phyloP scores from a whole-genome alignment of 92 coral and sea anemone species.

The Pocillopora grandis region DNA sequence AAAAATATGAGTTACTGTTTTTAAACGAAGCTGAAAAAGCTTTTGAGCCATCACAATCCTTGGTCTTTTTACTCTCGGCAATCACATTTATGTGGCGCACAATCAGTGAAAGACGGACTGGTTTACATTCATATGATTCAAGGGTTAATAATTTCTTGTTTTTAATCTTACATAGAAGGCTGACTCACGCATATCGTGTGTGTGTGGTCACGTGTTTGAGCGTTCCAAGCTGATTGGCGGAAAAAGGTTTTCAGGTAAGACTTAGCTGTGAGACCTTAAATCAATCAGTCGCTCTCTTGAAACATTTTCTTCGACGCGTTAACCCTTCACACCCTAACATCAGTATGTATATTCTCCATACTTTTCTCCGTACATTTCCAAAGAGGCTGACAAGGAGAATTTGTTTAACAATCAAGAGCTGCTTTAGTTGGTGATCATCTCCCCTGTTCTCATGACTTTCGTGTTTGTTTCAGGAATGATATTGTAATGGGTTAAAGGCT shows the following conservation, averaged over 20 bases:
- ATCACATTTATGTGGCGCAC: not conserved
- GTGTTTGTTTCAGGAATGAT: no score
- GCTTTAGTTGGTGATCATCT: no score
- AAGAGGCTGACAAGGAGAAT: no score
- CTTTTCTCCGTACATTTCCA: no score
- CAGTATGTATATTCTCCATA: no score
- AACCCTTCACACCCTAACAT: no score
- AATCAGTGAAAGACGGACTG: conserved; percentile 4
- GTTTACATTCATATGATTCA: not conserved
- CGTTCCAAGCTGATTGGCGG: conserved; percentile 63
- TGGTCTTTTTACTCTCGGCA: not conserved
- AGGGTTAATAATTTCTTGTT: no score
- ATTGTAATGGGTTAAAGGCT: no score
- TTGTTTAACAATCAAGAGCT: no score
- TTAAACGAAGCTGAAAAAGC: not conserved
- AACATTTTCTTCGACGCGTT: not conserved
- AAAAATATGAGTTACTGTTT: not conserved
- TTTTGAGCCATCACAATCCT: not conserved
- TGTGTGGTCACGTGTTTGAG: conserved; percentile 70
- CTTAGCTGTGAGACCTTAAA: not conserved
- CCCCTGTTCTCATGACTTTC: no score
- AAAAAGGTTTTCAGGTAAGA: conserved; percentile 63
- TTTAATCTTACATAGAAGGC: not conserved
- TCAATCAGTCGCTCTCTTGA: not conserved
- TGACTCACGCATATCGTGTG: conserved; percentile 40